Base-by-base conservation (phyloP, 1,140 invertebrate species). In the Bradysia coprophila region DNA sequence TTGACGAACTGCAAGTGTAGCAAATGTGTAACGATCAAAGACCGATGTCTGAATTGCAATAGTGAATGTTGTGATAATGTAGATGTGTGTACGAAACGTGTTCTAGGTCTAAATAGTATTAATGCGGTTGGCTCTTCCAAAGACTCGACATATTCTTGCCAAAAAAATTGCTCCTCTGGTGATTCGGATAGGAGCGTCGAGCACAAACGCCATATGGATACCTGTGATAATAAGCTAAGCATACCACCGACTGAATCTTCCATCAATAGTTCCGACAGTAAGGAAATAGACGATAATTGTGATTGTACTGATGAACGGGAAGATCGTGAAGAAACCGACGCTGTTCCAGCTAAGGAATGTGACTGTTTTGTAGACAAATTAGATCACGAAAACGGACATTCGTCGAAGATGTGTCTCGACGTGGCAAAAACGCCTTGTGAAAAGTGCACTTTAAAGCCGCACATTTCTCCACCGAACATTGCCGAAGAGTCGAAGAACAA, bases 371-470 rank as follows among this genome's bases (percentile, higher is more conserved):
- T 15, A 6, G 24, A 24, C 8, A 41, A 41, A 32, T 22, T 41
- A 21, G 40, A 41, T 41, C 23, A 41, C 20, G 24, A 21, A n/a
- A 32, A 41, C 33, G 24, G 24, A 11, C 40, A 41, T 41, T 41
- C 40, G 9, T 41, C 40, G 21, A 41, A 41, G 15, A 32, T 31
- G 23, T 41, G 40, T 16, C 15, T 19, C 20, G 24, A 31, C 18
- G 13, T 41, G 20, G 22, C 24, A 10, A 41, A 41, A 33, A n/a
- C 5, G 3, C n/a, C n/a, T n/a, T 41, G 40, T 18, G 40, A 41
- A 41, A 41, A 41, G 15, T 41, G 40, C 19, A 5, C 40, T 28
- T 13, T 8, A 13, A 28, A 28, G 13, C 24, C 6, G 13, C n/a
- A n/a, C n/a, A n/a, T n/a, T n/a, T n/a, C n/a, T n/a, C 6, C 6